Conservation (phyloP, 92 coral and sea anemone genomes). For the Palythoa caribaeorum region DNA sequence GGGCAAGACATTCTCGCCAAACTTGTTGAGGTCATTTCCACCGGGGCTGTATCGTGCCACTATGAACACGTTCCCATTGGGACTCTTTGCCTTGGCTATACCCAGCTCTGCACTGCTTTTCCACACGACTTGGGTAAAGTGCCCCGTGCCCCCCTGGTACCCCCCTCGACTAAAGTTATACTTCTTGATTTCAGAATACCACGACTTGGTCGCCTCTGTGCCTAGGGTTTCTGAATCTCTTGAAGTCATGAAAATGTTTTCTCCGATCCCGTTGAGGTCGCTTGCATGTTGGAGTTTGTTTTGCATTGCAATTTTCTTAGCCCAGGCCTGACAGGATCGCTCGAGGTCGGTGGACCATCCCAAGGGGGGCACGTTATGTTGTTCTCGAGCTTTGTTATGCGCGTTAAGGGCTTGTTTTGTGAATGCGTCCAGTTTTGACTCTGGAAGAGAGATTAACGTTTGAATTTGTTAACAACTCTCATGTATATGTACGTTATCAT, state of each 20-base stretch:
- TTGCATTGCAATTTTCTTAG: not conserved
- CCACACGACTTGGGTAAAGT: not conserved
- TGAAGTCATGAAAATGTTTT: not conserved
- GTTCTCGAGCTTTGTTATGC: not conserved
- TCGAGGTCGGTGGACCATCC: not conserved
- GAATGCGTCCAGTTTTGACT: not conserved
- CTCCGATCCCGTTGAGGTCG: not conserved
- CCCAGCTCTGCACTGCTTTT: slow-evolving; percentile 12
- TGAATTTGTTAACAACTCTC: not conserved
- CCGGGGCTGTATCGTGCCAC: slow-evolving; percentile 4
- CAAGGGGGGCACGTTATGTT: not conserved
- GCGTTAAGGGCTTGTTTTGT: not conserved
- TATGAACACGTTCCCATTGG: not conserved
- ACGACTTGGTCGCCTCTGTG: not conserved
- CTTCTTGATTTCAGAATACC: not conserved
- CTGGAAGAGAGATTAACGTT: not conserved
- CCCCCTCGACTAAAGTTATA: not conserved
- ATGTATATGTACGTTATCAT: not conserved
- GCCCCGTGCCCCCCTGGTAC: not conserved
- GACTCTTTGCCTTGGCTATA: not conserved
- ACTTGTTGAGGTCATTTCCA: slow-evolving; percentile 1
- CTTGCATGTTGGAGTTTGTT: not conserved
- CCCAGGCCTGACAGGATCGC: not conserved
- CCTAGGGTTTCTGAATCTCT: not conserved
- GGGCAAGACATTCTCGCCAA: not conserved